Evolutionary conservation across 2,797 vertebrate genomes (phyloP).

Genomic region (Cetoscarus ocellatus): DNA sequence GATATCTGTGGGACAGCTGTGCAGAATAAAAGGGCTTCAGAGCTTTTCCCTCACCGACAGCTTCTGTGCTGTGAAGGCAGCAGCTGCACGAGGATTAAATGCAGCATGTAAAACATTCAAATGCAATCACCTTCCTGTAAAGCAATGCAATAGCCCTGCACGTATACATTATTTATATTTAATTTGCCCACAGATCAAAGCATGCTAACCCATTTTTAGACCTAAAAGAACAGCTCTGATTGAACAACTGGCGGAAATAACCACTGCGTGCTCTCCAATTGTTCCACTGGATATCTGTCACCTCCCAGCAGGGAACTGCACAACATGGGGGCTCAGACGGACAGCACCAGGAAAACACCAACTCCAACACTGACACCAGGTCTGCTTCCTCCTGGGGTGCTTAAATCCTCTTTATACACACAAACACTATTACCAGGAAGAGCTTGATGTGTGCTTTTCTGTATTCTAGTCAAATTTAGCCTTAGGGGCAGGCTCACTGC

Average conservation of each 20-base stretch:
- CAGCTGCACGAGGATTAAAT: not conserved
- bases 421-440: constrained; percentile 21
- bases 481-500: constrained; percentile 12
- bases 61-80: not conserved
- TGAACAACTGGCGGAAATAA: constrained; percentile 3
- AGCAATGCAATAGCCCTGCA: not conserved
- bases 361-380: constrained; percentile 11
- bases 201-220: not conserved
- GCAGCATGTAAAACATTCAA: constrained; percentile 4
- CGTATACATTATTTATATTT: not conserved
- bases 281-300: constrained; percentile 16
- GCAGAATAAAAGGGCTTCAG: constrained; percentile 15
- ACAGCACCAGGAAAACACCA: constrained; percentile 9
- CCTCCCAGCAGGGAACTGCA: constrained; percentile 9
- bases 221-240: not conserved
- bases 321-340: not conserved
- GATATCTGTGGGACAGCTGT: constrained; percentile 3
- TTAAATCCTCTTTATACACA: constrained; percentile 15
- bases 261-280: not conserved
- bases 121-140: not conserved
- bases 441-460: constrained; percentile 13
- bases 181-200: constrained; percentile 13
- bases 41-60: not conserved
- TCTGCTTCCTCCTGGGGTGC: constrained; percentile 1
- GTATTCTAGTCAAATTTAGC: constrained; percentile 45